A percentile compares a stretch with the other conserved stretches of the same genome.
These are phyloP conservation scores for Arrhamphus sclerolepis DNA, from an alignment of 2,797 vertebrate species.

Conservation along the genomic window DNA sequence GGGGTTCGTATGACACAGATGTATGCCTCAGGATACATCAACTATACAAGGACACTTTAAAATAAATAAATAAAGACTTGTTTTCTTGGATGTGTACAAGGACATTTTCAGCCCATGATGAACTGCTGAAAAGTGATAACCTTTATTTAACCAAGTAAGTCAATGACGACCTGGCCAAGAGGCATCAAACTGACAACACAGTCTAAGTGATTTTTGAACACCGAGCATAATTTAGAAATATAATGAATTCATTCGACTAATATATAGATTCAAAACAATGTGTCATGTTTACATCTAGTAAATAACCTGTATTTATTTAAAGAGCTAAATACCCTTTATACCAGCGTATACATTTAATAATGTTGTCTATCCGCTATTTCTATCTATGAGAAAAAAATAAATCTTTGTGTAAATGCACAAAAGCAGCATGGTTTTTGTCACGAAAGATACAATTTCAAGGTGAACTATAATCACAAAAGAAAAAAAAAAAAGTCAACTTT, in stretches of 20 bases:
- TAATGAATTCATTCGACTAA: not conserved
- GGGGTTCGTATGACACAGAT: not conserved
- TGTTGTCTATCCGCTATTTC: not conserved
- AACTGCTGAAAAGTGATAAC: not conserved
- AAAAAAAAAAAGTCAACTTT: no score
- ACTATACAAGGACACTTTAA: not conserved
- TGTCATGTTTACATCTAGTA: not conserved
- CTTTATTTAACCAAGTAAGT: not conserved
- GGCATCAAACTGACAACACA: no score
- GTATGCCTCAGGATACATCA: not conserved
- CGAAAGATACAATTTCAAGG: constrained; percentile 31
- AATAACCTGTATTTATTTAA: not conserved
- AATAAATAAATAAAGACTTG: not conserved
- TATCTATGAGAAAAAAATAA: constrained; percentile 10
- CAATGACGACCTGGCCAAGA: no score
- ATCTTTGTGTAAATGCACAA: not conserved
- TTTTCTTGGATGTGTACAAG: not conserved
- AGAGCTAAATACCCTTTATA: no score
- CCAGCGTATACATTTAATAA: not conserved
- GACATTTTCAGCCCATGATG: not conserved
- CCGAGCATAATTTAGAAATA: not conserved
- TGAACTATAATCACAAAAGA: not conserved
- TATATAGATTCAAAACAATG: not conserved
- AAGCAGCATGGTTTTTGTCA: constrained; percentile 15
- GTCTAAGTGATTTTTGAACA: not conserved